phyloP scores from a whole-genome alignment of 2,888 invertebrate species.

The Diabrotica balteata region DNA sequence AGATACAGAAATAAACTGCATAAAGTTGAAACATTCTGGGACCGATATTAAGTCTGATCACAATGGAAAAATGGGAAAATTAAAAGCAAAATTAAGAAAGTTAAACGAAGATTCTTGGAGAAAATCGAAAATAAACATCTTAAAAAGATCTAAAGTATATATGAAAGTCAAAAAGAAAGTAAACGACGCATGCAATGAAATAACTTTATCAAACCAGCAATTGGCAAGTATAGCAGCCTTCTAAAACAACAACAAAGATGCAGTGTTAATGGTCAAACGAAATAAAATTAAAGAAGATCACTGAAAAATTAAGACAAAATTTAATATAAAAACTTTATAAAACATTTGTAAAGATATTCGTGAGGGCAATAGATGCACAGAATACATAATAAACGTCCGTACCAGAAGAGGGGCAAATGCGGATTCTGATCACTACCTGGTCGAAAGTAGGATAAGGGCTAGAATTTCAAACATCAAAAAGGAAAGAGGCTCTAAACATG shows the following conservation, averaged over 20 bases:
- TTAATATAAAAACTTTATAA: too few species aligned
- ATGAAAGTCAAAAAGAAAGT: background rate
- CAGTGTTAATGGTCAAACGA: too few species aligned
- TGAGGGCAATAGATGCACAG: too few species aligned
- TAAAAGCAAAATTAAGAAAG: background rate
- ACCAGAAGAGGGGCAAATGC: too few species aligned
- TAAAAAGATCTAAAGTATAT: background rate
- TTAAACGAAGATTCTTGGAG: slow-evolving; percentile 6
- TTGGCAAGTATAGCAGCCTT: background rate
- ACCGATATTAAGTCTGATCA: slow-evolving; percentile 4
- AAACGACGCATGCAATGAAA: background rate
- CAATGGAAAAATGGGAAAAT: background rate
- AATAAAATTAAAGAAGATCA: background rate
- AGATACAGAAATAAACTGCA: slow-evolving; percentile 2
- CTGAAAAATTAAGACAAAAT: background rate
- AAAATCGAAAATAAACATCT: slow-evolving; percentile 13
- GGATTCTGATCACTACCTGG: too few species aligned
- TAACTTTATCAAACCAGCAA: background rate
- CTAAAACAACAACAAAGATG: background rate
- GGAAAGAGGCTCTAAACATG: too few species aligned
- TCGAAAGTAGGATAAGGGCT: too few species aligned
- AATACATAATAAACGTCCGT: too few species aligned
- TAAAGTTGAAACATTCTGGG: slow-evolving; percentile 1
- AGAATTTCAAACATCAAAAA: too few species aligned
- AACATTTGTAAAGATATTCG: too few species aligned